Base-by-base conservation (phyloP, 2,888 invertebrate genomes). In the Eubasilissa splendida region DNA sequence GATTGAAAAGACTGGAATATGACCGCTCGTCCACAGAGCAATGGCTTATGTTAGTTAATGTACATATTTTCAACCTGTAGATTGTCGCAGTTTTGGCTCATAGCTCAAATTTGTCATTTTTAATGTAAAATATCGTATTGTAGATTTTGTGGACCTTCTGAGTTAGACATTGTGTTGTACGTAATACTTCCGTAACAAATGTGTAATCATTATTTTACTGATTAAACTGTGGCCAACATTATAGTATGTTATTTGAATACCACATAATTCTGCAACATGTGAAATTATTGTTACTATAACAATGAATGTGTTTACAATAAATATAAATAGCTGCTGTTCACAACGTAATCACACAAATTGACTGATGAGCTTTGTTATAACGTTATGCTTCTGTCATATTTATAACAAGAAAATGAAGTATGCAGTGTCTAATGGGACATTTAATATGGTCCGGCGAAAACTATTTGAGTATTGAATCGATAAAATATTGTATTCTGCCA, bases 1-100 rank as follows among this genome's bases (percentile, higher is more conserved):
- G 54, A 76, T 63, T 80, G 71, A 81, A 81, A 83, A 83, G 83
- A 83, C 83, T 83, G 83, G 81, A 79, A 81, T 63, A 58, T 71
- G 79, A 75, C 58, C 60, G 76, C 74, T 66, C 74, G 53, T 74
- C 75, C 74, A 53, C 65, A 59, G 74, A 80, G 60, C 80, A 66
- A 76, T 22, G 50, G 65, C 56, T 31, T 56, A 54, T 54, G 22
- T 31, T 65, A 77, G 10, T 12, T 54, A 58, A 54, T 77, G 66
- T 76, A 63, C 63, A 53, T 76, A 75, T 63, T 42, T 63, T 76
- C 58, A 50, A 63, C 63, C 59, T 76, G 52, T 42, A 76, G 59
- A 53, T 53, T 12, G 76, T 22, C 52, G 50, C 63, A 63, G 59
- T 63, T 59, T 59, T 14, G 59, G 14, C 59, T 74, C 14, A 22